phyloP scores from a whole-genome alignment of 2,113 vertebrate genomes.

The Nettapus auritus region DNA sequence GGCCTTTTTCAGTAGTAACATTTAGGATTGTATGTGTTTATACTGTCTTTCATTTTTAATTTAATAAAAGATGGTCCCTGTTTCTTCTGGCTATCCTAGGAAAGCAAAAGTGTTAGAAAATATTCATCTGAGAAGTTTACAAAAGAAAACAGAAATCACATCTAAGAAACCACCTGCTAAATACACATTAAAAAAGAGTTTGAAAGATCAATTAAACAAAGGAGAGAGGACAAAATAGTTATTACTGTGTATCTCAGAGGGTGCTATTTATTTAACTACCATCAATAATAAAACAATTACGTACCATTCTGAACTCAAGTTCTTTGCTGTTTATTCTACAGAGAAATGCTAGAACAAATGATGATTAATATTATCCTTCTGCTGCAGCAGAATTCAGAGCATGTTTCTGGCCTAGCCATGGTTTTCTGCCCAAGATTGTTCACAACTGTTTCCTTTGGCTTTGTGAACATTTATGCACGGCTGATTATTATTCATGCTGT shows the following conservation, averaged over 20 bases:
- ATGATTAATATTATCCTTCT: not conserved
- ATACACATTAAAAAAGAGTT: not conserved
- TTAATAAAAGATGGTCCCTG: not conserved
- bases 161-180: not conserved
- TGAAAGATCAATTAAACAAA: not conserved
- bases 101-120: not conserved
- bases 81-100: not conserved
- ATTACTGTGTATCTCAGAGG: not conserved
- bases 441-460: not conserved
- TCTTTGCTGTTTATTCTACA: not conserved
- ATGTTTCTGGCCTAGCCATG: not conserved
- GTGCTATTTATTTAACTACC: not conserved
- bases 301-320: not conserved
- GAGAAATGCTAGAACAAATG: not conserved
- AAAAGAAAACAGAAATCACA: not conserved
- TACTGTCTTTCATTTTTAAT: not conserved
- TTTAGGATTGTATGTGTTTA: not conserved
- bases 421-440: not conserved
- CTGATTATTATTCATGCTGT: not conserved
- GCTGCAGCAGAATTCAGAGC: not conserved
- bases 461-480: not conserved
- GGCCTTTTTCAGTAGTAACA: not conserved
- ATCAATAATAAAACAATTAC: not conserved
- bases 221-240: not conserved
- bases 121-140: not conserved